A percentile compares a stretch with the other conserved stretches of the same genome.
Evolutionary conservation across 2,888 invertebrate species (phyloP).

Genomic region (Heliconius aoede): DNA sequence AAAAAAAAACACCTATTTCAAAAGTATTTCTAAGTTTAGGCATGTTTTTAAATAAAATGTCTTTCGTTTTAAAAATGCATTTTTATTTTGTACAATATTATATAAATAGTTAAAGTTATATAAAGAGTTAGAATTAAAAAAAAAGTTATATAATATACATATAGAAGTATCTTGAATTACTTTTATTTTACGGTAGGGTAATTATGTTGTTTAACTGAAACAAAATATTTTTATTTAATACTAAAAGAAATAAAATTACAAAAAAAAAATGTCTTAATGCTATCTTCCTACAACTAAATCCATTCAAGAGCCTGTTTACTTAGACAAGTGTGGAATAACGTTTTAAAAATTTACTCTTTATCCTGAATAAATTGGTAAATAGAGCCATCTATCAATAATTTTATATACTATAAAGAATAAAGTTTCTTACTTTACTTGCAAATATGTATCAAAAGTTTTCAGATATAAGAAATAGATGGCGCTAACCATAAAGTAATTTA

Average conservation of each 20-base stretch:
- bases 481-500: too few relatives aligned
- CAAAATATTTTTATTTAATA: background rate
- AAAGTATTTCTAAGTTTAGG: too few relatives aligned
- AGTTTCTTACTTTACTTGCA: background rate
- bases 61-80: background rate
- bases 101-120: background rate
- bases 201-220: constrained; percentile 40
- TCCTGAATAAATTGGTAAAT: background rate
- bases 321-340: too few relatives aligned
- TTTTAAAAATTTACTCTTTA: too few relatives aligned
- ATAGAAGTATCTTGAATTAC: background rate
- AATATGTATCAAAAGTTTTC: background rate
- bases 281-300: too few relatives aligned
- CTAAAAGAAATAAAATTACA: too few relatives aligned
- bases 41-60: background rate
- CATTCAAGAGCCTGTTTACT: too few relatives aligned
- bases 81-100: background rate
- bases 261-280: too few relatives aligned
- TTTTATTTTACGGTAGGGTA: constrained; percentile 11
- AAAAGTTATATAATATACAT: too few relatives aligned
- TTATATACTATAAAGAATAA: background rate
- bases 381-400: constrained; percentile 1
- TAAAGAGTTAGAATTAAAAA: too few relatives aligned
- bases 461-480: background rate
- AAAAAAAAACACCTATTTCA: too few relatives aligned